A percentile compares a stretch with the other conserved stretches of the same genome.
Conservation (phyloP, 2,797 vertebrate species). For the Channallabes apus region DNA sequence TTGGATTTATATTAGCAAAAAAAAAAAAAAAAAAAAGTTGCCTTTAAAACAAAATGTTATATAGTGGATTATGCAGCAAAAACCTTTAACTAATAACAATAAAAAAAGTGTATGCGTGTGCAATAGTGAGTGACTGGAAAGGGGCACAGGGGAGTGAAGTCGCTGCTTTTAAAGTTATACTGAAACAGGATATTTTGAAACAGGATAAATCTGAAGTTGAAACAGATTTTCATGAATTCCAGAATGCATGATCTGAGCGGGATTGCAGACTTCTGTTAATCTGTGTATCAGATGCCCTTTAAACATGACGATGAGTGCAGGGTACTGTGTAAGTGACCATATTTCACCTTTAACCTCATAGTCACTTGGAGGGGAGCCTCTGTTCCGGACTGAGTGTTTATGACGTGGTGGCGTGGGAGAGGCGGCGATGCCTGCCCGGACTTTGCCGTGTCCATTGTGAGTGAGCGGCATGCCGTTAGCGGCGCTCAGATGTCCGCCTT, state of each 20-base stretch:
- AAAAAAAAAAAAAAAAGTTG: background rate
- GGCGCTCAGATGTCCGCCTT: slow-evolving; percentile 68
- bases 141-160: too few relatives aligned
- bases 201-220: too few relatives aligned
- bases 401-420: slow-evolving; percentile 64
- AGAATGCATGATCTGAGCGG: too few relatives aligned
- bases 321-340: background rate
- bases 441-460: slow-evolving; percentile 70
- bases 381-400: slow-evolving; percentile 68
- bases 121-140: background rate
- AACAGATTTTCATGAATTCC: too few relatives aligned
- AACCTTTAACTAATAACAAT: too few relatives aligned
- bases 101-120: background rate
- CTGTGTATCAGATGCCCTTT: too few relatives aligned
- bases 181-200: too few relatives aligned
- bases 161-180: too few relatives aligned
- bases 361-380: slow-evolving; percentile 63
- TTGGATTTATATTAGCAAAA: background rate
- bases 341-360: slow-evolving; percentile 55
- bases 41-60: too few relatives aligned
- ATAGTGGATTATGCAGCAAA: background rate
- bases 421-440: slow-evolving; percentile 58
- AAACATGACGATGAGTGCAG: background rate
- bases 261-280: too few relatives aligned
- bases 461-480: slow-evolving; percentile 52